Evolutionary conservation across 2,113 vertebrate species (phyloP).

Genomic region (Hypomesus transpacificus): DNA sequence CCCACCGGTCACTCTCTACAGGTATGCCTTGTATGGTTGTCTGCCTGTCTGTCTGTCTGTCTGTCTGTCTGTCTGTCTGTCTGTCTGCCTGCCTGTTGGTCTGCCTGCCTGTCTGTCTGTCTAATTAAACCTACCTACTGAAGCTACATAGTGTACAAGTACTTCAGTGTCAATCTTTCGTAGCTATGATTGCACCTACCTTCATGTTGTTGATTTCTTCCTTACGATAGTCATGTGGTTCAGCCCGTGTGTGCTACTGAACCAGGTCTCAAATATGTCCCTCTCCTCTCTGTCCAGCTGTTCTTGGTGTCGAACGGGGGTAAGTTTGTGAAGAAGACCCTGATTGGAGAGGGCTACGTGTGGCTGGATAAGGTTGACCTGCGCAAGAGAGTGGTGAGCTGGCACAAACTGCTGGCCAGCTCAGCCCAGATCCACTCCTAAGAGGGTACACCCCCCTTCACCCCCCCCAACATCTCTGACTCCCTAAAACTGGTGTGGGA

Average conservation of each 20-base stretch:
- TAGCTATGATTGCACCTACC: no score
- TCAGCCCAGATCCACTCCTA: constrained; percentile 85
- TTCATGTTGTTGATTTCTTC: no score
- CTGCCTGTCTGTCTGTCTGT: background rate
- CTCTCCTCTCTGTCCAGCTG: constrained; percentile 71
- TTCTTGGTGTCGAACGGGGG: constrained; percentile 91
- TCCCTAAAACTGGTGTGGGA: background rate
- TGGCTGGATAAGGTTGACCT: constrained; percentile 99
- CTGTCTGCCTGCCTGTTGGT: no score
- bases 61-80: background rate
- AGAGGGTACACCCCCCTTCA: background rate
- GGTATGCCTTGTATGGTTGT: constrained; percentile 46
- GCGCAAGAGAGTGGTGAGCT: constrained; percentile 95
- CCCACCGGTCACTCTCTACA: constrained; percentile 83
- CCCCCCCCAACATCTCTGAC: background rate
- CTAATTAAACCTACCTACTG: no score
- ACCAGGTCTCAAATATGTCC: no score
- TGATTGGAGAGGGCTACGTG: constrained; percentile 97
- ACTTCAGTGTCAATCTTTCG: no score
- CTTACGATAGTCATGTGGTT: no score
- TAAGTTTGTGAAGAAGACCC: constrained; percentile 98
- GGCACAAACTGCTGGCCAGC: constrained; percentile 97
- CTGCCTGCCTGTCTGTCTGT: background rate
- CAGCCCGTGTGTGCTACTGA: no score
- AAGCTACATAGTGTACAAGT: no score